Conservation (phyloP, 2,797 vertebrate genomes). For the Sebastiscus albofasciatus region DNA sequence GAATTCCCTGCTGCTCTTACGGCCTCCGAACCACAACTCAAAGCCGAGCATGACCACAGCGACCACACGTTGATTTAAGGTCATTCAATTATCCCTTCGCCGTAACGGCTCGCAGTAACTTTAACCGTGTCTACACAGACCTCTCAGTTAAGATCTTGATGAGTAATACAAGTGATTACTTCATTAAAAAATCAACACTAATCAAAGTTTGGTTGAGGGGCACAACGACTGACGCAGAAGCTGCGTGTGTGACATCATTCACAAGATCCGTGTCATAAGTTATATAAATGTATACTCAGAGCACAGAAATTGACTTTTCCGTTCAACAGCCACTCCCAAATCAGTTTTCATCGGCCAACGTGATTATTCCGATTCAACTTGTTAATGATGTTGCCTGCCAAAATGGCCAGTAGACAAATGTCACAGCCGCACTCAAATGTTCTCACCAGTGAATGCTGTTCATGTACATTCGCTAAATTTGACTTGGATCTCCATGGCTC, state of each 20-base stretch:
- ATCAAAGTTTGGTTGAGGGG: slow-evolving; percentile 28
- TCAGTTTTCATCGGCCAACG: slow-evolving; percentile 39
- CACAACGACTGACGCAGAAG: slow-evolving; percentile 10
- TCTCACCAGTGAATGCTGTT: slow-evolving; percentile 46
- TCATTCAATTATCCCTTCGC: slow-evolving; percentile 62
- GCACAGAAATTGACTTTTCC: slow-evolving; percentile 27
- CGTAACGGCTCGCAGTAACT: slow-evolving; percentile 39
- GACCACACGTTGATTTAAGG: slow-evolving; percentile 62
- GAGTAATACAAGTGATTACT: slow-evolving; percentile 48
- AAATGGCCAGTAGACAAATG: slow-evolving; percentile 49
- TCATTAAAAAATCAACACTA: slow-evolving; percentile 41
- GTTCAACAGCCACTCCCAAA: slow-evolving; percentile 35
- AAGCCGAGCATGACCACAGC: slow-evolving; percentile 58
- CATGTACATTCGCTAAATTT: slow-evolving; percentile 53
- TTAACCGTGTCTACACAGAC: slow-evolving; percentile 27
- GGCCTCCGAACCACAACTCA: slow-evolving; percentile 55
- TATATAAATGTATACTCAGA: slow-evolving; percentile 21
- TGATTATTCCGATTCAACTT: slow-evolving; percentile 35
- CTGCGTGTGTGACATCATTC: slow-evolving; percentile 42
- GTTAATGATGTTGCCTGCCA: slow-evolving; percentile 36
- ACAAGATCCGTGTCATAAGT: slow-evolving; percentile 31
- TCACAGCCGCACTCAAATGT: slow-evolving; percentile 41
- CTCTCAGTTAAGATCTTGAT: slow-evolving; percentile 17
- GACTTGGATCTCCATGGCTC: slow-evolving; percentile 39
- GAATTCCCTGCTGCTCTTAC: slow-evolving; percentile 40